phyloP scores from a whole-genome alignment of 2,113 vertebrate genomes.

The Colaptes auratus region DNA sequence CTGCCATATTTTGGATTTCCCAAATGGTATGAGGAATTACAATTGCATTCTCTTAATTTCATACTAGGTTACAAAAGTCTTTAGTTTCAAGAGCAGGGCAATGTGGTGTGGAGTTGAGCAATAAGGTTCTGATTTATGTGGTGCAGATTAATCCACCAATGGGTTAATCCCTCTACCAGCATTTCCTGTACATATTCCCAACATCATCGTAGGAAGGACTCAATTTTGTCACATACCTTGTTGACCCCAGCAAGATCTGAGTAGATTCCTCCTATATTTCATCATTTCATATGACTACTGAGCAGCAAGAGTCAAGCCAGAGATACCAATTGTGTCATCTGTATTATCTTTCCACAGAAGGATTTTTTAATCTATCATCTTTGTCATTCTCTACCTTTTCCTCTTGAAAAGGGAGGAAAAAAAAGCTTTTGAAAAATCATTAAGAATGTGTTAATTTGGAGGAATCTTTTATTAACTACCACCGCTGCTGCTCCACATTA shows the following conservation, averaged over 20 bases:
- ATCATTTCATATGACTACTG: neutral
- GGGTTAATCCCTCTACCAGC: neutral
- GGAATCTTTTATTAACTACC: neutral
- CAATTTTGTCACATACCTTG: neutral
- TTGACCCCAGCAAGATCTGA: neutral
- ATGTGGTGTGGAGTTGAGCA: neutral
- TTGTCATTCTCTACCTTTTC: neutral
- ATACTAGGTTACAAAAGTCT: neutral
- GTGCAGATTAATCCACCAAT: neutral
- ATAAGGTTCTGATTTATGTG: neutral
- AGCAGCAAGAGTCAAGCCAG: neutral
- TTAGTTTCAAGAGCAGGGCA: neutral
- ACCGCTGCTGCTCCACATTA: neutral
- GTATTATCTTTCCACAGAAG: neutral
- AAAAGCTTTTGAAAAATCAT: neutral
- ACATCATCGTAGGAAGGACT: neutral
- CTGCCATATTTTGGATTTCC: neutral
- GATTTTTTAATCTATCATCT: neutral
- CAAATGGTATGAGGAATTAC: neutral
- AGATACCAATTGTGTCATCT: neutral
- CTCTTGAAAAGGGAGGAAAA: neutral
- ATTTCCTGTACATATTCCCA: neutral
- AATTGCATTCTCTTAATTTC: neutral
- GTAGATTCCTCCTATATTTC: neutral
- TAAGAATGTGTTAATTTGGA: conserved; percentile 17